Base-by-base conservation (phyloP, 2,888 invertebrate species). In the Tolmerus cingulatus region DNA sequence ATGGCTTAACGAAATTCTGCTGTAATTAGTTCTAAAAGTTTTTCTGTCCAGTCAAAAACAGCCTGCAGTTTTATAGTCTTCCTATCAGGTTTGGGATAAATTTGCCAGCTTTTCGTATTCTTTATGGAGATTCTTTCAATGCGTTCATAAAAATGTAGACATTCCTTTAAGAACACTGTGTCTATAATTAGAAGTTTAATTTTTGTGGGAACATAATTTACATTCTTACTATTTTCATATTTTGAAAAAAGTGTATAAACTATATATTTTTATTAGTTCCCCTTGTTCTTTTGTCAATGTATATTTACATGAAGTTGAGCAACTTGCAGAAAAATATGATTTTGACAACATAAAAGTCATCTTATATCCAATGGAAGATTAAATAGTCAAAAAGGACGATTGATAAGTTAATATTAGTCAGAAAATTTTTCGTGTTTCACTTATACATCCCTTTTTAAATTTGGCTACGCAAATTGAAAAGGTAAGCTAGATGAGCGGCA, bases 21-120 rank as follows among this genome's bases (percentile, higher is more conserved):
- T 85, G 85, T 85, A 85, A 85, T 85, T 85, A 85, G 85, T 85
- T 85, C 74, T 85, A 37, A 30, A 85, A 85, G 74, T 85, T 85
- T 85, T 85, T 79, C 46, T 79, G 79, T 14, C 27, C 79, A 30
- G 79, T 27, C 40, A 27, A 40, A 76, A 37, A 76, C 76, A 76
- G 40, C 30, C 76, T 40, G 34, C 37, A 76, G 37, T 76, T 40
- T 27, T 76, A 16, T 37, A 37, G 66, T 66, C 27, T 66, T 66
- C 66, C 66, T 66, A 66, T 66, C 66, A 66, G 12, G 27, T 66
- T 66, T 27, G 8, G 23, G 66, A 9, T 66, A 23, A 19, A 23
- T 57, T 57, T 57, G 19, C 8, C 19, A 55, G 9, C 66, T 66
- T 66, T 66, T 66, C 27, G 7, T 1, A 23, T 19, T 19, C 23